Conservation (phyloP, 2,888 invertebrate species). For the Hypena proboscidalis region DNA sequence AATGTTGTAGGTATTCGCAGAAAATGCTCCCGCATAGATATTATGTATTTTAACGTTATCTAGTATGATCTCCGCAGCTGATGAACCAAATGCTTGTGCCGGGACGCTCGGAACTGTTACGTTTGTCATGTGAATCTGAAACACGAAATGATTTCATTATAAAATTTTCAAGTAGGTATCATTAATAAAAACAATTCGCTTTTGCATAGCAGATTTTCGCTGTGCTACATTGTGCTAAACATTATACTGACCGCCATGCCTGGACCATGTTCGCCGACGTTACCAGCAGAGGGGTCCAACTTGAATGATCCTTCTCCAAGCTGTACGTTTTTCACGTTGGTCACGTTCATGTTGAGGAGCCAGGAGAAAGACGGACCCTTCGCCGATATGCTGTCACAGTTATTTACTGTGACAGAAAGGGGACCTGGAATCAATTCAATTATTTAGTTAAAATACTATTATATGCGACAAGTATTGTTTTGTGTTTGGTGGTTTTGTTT, state of each 20-base stretch:
- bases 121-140: conserved; percentile 88
- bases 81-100: conserved; percentile 86
- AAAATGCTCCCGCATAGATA: conserved; percentile 87
- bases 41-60: conserved; percentile 78
- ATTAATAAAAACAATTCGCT: conserved; percentile 24
- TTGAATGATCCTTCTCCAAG: conserved; percentile 87
- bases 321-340: conserved; percentile 82
- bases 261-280: conserved; percentile 88
- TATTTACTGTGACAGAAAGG: conserved; percentile 85
- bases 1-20: conserved; percentile 87
- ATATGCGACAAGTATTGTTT: neutral
- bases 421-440: conserved; percentile 79
- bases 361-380: conserved; percentile 88
- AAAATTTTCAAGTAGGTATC: neutral
- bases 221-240: neutral
- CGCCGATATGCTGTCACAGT: conserved; percentile 85
- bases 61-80: conserved; percentile 86
- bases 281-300: conserved; percentile 84
- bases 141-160: conserved; percentile 4
- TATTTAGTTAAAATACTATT: neutral
- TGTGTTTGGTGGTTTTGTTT: conserved; percentile 52
- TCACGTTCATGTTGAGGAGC: conserved; percentile 86
- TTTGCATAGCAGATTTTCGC: conserved; percentile 10
- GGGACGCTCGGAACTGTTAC: conserved; percentile 86
- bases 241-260: conserved; percentile 77